Evolutionary conservation across 2,888 invertebrate genomes (phyloP).

Genomic region (Drosophila borealis): DNA sequence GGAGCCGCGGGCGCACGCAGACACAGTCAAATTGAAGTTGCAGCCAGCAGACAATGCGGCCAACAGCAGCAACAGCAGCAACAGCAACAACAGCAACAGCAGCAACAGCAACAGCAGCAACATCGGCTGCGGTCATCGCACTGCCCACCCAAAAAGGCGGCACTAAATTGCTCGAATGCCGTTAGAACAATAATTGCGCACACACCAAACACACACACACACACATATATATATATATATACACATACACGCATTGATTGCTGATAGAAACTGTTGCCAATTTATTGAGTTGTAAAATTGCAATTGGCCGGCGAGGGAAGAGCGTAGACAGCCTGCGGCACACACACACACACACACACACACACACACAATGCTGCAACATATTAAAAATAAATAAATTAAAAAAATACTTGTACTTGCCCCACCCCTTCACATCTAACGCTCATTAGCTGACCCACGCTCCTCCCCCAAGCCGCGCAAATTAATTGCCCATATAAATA

Average conservation of each 20-base stretch:
- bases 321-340: too few species aligned
- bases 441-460: constrained; percentile 46
- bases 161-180: constrained; percentile 71
- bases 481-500: constrained; percentile 75
- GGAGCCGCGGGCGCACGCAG: constrained; percentile 64
- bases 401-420: constrained; percentile 39
- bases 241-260: constrained; percentile 53
- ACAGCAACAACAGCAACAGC: constrained; percentile 24
- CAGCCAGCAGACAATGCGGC: constrained; percentile 62
- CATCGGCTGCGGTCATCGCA: constrained; percentile 67
- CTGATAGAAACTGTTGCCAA: constrained; percentile 61
- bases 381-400: constrained; percentile 79
- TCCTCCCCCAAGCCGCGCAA: constrained; percentile 12
- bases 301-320: constrained; percentile 24
- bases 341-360: constrained; percentile 4
- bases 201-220: constrained; percentile 49
- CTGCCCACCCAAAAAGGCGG: constrained; percentile 78
- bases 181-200: constrained; percentile 72
- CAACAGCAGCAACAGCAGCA: constrained; percentile 16
- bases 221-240: constrained; percentile 19
- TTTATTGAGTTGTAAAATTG: constrained; percentile 79
- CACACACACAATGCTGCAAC: constrained; percentile 30
- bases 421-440: constrained; percentile 5
- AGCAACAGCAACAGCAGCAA: constrained; percentile 18
- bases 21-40: constrained; percentile 65